Conservation (phyloP, 2,797 vertebrate species). For the Tympanoctomys barrerae region DNA sequence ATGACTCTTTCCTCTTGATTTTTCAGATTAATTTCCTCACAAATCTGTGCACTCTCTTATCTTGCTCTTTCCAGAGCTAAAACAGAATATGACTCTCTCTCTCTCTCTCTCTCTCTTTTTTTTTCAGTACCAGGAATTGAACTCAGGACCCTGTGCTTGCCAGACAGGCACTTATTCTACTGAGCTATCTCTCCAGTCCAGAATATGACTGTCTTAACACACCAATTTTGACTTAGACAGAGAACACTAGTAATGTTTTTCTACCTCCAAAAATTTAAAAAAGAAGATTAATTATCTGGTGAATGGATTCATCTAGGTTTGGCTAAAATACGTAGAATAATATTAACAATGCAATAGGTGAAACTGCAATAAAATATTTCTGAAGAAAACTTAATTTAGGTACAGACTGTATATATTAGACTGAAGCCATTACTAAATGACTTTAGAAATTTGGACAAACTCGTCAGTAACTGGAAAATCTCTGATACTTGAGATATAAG, state of each 20-base stretch:
- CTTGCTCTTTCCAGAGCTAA: not conserved
- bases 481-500: conserved; percentile 46
- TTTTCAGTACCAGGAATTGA: no score
- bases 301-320: not conserved
- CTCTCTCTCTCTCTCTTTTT: no score
- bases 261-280: not conserved
- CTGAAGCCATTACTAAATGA: not conserved
- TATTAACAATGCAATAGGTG: not conserved
- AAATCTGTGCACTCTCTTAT: not conserved
- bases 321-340: not conserved
- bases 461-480: conserved; percentile 34
- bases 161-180: no score
- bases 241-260: not conserved
- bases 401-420: not conserved
- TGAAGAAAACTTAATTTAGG: not conserved
- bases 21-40: not conserved
- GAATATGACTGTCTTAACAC: not conserved
- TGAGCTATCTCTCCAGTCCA: not conserved
- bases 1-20: not conserved
- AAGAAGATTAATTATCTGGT: not conserved
- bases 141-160: no score
- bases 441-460: conserved; percentile 29
- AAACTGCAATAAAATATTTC: not conserved
- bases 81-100: not conserved
- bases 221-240: not conserved